Evolutionary conservation across 2,113 vertebrate genomes (phyloP).

Genomic region (Sinocyclocheilus rhinocerous): DNA sequence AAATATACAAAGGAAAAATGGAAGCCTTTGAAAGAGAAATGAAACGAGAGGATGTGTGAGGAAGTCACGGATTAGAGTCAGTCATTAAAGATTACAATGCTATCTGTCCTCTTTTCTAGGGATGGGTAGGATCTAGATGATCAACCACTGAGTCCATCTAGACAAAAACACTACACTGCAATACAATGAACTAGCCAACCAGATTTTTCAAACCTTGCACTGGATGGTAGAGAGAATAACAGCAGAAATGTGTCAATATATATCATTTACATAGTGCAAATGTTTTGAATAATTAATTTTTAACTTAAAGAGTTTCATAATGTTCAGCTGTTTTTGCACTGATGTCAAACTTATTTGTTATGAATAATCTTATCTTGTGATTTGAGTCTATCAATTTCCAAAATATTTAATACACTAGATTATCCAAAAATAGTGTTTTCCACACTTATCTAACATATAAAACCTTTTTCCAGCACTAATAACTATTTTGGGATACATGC

Average conservation of each 20-base stretch:
- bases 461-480: neutral
- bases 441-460: neutral
- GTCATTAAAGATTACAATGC: constrained; percentile 50
- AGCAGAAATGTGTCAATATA: neutral
- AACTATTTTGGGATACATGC: neutral
- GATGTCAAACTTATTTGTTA: neutral
- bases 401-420: neutral
- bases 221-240: too few species aligned
- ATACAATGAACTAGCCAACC: neutral
- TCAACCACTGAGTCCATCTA: neutral
- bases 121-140: too few species aligned
- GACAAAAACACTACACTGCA: neutral
- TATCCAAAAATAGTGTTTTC: neutral
- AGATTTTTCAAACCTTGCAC: too few species aligned
- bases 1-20: constrained; percentile 49
- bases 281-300: neutral
- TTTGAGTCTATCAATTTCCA: neutral
- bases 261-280: neutral
- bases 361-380: neutral
- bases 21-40: constrained; percentile 16
- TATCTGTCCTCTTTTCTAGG: too few species aligned
- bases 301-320: neutral
- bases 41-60: neutral
- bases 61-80: constrained; percentile 66
- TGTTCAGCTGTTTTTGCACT: neutral